Evolutionary conservation across 2,113 vertebrate species (phyloP).

Genomic region (Bos javanicus): DNA sequence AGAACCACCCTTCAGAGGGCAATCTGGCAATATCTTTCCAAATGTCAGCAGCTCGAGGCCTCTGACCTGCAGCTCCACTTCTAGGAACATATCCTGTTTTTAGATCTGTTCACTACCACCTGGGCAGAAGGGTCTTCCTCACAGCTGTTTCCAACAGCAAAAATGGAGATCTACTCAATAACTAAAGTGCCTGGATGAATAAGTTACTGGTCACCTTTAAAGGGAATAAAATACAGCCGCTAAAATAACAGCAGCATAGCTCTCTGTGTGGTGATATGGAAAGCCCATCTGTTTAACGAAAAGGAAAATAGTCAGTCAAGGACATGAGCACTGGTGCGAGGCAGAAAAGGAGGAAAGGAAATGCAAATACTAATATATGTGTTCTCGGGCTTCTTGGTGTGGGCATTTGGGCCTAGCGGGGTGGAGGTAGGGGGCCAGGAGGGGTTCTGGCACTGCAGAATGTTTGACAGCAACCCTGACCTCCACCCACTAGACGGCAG

Average conservation of each 20-base stretch:
- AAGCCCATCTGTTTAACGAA: neutral
- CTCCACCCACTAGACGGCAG: neutral
- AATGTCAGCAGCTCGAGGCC: neutral
- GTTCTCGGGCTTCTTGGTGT: rapidly evolving
- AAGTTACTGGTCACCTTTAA: neutral
- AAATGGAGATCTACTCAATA: neutral
- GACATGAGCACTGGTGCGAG: rapidly evolving
- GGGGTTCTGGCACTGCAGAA: rapidly evolving
- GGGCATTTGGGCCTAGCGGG: neutral
- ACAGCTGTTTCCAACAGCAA: neutral
- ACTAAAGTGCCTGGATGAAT: neutral
- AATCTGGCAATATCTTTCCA: neutral
- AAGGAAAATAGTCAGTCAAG: neutral
- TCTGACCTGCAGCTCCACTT: neutral
- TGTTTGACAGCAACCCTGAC: neutral
- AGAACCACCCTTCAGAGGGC: neutral
- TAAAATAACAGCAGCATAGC: neutral
- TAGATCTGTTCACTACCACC: rapidly evolving
- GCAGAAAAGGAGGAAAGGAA: neutral
- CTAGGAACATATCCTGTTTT: neutral
- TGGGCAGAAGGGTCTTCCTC: neutral
- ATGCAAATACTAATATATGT: rapidly evolving
- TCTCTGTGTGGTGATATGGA: rapidly evolving
- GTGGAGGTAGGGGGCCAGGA: too few relatives aligned
- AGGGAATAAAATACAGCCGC: neutral